These are phyloP conservation scores for Gulo gulo DNA, from an alignment of 2,113 vertebrate genomes.

Conservation along the genomic window DNA sequence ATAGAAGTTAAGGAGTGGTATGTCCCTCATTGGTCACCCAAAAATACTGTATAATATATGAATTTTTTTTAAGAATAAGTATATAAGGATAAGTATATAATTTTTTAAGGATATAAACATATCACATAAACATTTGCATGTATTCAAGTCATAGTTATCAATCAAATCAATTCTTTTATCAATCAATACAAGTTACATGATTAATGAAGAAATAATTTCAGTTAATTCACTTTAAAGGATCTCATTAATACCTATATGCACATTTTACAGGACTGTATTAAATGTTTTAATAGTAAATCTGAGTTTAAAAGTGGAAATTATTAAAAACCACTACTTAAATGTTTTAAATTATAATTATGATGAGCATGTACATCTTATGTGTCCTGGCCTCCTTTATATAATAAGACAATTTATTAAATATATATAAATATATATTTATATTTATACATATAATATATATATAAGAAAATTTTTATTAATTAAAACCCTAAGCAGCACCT, in stretches of 20 bases:
- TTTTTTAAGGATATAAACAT: neutral
- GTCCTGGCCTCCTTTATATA: neutral
- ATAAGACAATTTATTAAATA: neutral
- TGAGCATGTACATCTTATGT: neutral
- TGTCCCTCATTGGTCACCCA: neutral
- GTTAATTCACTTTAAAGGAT: conserved; percentile 6
- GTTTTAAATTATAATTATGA: neutral
- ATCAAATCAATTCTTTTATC: neutral
- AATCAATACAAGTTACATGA: neutral
- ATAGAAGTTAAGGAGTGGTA: neutral
- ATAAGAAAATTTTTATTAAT: neutral
- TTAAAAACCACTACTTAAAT: conserved; percentile 4
- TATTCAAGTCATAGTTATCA: neutral
- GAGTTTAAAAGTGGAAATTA: neutral
- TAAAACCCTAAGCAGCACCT: neutral
- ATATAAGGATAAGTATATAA: neutral
- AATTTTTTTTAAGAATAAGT: neutral
- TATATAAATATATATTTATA: too few species aligned
- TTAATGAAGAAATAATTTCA: conserved; percentile 16
- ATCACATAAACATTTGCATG: neutral
- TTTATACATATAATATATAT: too few species aligned
- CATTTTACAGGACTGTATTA: neutral
- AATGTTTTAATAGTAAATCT: conserved; percentile 3
- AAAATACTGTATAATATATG: neutral
- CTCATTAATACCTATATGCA: neutral